Base-by-base conservation (phyloP, 2,797 vertebrate species). In the Coregonus sp. region DNA sequence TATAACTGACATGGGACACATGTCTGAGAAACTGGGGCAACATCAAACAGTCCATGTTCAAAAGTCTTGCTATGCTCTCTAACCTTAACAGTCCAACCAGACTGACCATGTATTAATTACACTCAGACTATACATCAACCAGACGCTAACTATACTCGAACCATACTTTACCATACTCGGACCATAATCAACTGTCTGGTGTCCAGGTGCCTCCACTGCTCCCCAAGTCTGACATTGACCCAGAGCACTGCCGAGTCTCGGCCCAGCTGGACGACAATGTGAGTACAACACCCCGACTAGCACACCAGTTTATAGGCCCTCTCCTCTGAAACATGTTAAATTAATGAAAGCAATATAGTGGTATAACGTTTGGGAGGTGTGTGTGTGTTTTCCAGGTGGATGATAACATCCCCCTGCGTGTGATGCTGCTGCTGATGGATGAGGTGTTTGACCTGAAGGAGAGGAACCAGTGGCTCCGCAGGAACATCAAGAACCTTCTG, bases 361-460 rank as follows among this genome's bases (percentile, higher is more conserved):
- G 52, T 54, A 15, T 54, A 18, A 54, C 5, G 16, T 18, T 65
- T 61, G 37, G 29, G n/a, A 33, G 20, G 15, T 47, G 65, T 51
- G 29, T 56, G 66, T 66, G 15, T 63, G 29, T 66, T 12, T 33
- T 75, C 18, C 87, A 99, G 98, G 97, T 98, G 89, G 98, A 99
- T 80, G 98, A 99, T 84, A 99, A 99, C 90, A 98, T 98, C 88
- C 97, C 97, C 0, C 95, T 98, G 73, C 93, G 97, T 78, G 97
- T 99, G 71, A 99, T 99, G 98, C 93, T 99, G 72, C 95, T 99
- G 67, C 95, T 99, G 79, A 99, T 99, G 98, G 98, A 99, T 71
- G 98, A 99, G 92, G 97, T 99, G 81, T 98, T 99, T 61, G 97
- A 99, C 91, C 94, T 98, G 56, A 98, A 99, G 89, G 98, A 99